Evolutionary conservation across 2,888 invertebrate species (phyloP), one percentile per base, ranked within the genome.

Genomic region (Orchesellides sinensis): DNA sequence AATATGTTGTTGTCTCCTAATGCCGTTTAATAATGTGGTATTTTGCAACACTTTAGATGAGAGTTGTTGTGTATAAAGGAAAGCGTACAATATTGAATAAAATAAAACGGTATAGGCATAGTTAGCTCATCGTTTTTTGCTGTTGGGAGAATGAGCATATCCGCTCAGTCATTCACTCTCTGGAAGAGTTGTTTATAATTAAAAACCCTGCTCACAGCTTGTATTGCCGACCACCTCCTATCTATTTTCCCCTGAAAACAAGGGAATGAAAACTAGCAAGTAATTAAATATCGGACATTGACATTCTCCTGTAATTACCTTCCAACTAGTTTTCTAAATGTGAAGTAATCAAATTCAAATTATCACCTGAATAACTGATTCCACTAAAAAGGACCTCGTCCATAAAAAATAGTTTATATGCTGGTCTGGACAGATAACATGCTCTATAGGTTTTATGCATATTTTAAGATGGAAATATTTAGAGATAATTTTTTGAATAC

Each of bases 271-370:
- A 75, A 59, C 32, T 29, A 35, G 65, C 45, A 63, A 78, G 78
- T 78, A 78, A 78, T 78, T 78, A 78, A 78, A 78, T 78, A 78
- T 78, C 35, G 61, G 78, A 69, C 78, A 69, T 69, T 69, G 69
- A 78, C 78, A 78, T 61, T 69, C 69, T 61, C 56, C 32, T 27
- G 21, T 69, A 69, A 69, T 69, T 69, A 69, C 69, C 66, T 35
- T 61, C 69, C 40, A 3, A 14, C 32, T 63, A 14, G 47, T 74
- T 21, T n/a, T 27, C 61, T 66, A 17, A 21, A 23, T 66, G 66
- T 25, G 45, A 27, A 78, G 32, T 69, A 78, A 78, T 78, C 78
- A 78, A 78, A 78, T 69, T 78, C 78, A 69, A 78, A 78, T 78
- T 78, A 78, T 78, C 69, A 61, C 78, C 69, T 78, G 61, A 14